phyloP scores from a whole-genome alignment of 1,140 invertebrate genomes.

The Halictus rubicundus region DNA sequence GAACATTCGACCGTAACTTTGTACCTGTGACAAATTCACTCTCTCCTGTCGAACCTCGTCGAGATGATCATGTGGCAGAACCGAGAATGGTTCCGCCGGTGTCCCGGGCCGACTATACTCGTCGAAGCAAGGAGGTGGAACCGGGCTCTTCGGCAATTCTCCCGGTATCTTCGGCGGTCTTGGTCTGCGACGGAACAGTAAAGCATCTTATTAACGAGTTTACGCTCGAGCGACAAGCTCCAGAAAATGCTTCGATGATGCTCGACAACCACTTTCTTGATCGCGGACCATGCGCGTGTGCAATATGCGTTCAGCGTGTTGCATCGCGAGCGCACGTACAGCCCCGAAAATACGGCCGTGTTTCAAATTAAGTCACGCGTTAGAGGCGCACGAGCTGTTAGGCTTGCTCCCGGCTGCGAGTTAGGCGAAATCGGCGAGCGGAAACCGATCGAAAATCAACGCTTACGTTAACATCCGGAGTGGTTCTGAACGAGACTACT shows the following conservation, averaged over 20 bases:
- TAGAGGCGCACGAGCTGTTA: not conserved
- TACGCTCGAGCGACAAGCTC: not conserved
- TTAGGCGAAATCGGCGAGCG: not conserved
- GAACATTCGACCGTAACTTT: too few species aligned
- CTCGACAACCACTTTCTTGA: conserved; percentile 20
- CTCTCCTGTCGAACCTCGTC: conserved; percentile 78
- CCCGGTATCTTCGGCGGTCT: conserved; percentile 62
- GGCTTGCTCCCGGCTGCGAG: not conserved
- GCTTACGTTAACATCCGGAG: too few species aligned
- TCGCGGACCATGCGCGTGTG: too few species aligned
- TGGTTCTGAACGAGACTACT: too few species aligned
- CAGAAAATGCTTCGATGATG: not conserved
- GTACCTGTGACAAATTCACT: conserved; percentile 77
- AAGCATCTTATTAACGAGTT: conserved; percentile 28
- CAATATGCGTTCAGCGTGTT: not conserved
- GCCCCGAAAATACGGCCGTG: too few species aligned
- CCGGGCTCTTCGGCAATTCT: conserved; percentile 76
- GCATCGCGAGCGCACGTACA: not conserved
- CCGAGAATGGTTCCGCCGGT: conserved; percentile 60
- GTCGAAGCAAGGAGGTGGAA: conserved; percentile 68
- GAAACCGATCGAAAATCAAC: too few species aligned
- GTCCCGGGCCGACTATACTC: conserved; percentile 61
- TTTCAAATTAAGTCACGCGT: not conserved
- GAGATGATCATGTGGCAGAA: conserved; percentile 71
- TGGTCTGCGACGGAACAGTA: conserved; percentile 55